Evolutionary conservation across 2,888 invertebrate species (phyloP).

Genomic region (Exephanes ischioxanthus): DNA sequence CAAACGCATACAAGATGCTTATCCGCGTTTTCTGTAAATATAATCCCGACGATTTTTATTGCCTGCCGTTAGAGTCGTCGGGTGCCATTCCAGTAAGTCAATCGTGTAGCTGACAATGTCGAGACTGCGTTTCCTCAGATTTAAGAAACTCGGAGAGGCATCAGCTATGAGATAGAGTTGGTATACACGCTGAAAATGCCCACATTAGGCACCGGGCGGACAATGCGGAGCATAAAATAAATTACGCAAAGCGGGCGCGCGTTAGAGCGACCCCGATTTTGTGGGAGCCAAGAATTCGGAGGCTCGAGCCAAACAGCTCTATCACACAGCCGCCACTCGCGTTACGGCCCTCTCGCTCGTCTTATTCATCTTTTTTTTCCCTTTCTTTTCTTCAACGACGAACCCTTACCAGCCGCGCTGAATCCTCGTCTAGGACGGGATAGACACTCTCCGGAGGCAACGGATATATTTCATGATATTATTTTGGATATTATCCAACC

Average conservation of each 20-base stretch:
- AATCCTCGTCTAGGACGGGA: constrained; percentile 39
- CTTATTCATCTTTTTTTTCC: constrained; percentile 12
- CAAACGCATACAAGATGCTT: constrained; percentile 41
- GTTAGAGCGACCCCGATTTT: constrained; percentile 76
- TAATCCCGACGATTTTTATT: constrained; percentile 45
- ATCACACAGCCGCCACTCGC: constrained; percentile 63
- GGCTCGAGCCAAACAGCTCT: constrained; percentile 78
- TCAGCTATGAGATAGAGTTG: constrained; percentile 10
- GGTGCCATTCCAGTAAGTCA: constrained; percentile 38
- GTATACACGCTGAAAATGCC: constrained; percentile 62
- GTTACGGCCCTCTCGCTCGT: constrained; percentile 53
- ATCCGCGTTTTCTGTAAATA: constrained; percentile 22
- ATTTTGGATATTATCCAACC: constrained; percentile 76
- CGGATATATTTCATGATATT: constrained; percentile 70
- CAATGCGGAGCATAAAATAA: constrained; percentile 76
- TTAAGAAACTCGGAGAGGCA: constrained; percentile 33
- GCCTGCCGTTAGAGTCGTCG: constrained; percentile 55
- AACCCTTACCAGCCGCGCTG: constrained; percentile 61
- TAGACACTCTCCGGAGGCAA: constrained; percentile 36
- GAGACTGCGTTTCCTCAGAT: constrained; percentile 18
- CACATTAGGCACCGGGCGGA: constrained; percentile 71
- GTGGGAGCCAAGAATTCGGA: constrained; percentile 77
- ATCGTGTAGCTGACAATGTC: constrained; percentile 24
- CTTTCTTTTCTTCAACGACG: constrained; percentile 35
- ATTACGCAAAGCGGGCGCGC: constrained; percentile 72